Evolutionary conservation across 2,113 vertebrate genomes (phyloP).

Genomic region (Mola mola): DNA sequence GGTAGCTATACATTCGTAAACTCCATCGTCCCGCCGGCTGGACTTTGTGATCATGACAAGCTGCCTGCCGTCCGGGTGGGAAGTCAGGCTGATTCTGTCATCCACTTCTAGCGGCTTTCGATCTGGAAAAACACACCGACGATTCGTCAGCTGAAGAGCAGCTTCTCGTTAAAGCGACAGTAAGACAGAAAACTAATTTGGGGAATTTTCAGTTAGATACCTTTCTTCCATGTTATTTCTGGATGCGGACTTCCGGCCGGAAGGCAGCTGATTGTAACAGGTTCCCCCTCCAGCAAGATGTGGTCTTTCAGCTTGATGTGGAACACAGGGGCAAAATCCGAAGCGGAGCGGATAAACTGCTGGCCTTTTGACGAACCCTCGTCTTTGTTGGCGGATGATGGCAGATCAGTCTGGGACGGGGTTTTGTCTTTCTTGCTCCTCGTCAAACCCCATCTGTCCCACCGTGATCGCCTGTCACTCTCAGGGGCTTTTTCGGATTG

Average conservation of each 20-base stretch:
- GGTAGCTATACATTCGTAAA: conserved; percentile 91
- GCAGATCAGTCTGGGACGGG: conserved; percentile 84
- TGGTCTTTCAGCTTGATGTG: conserved; percentile 96
- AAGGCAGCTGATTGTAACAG: conserved; percentile 91
- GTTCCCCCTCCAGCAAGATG: conserved; percentile 90
- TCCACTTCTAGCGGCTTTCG: conserved; percentile 84
- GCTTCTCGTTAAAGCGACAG: no score
- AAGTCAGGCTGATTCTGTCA: conserved; percentile 80
- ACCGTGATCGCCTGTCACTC: conserved; percentile 81
- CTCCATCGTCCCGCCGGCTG: conserved; percentile 84
- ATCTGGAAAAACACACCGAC: conserved; percentile 75
- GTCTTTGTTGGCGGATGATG: conserved; percentile 76
- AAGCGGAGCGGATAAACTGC: conserved; percentile 82
- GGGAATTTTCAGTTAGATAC: conserved; percentile 60
- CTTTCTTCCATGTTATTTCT: conserved; percentile 91
- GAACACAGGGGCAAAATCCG: conserved; percentile 94
- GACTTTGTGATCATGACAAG: conserved; percentile 87
- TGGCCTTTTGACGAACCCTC: conserved; percentile 74
- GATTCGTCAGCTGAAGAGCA: no score
- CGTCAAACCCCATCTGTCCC: conserved; percentile 92
- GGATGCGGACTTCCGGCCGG: conserved; percentile 91
- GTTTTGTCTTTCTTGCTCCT: conserved; percentile 87
- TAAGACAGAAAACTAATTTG: no score
- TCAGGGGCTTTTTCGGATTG: conserved; percentile 79
- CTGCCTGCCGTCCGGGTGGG: conserved; percentile 92